Evolutionary conservation across 2,797 vertebrate species (phyloP), one percentile per base, ranked within the genome.

Genomic region (Ispidina picta): DNA sequence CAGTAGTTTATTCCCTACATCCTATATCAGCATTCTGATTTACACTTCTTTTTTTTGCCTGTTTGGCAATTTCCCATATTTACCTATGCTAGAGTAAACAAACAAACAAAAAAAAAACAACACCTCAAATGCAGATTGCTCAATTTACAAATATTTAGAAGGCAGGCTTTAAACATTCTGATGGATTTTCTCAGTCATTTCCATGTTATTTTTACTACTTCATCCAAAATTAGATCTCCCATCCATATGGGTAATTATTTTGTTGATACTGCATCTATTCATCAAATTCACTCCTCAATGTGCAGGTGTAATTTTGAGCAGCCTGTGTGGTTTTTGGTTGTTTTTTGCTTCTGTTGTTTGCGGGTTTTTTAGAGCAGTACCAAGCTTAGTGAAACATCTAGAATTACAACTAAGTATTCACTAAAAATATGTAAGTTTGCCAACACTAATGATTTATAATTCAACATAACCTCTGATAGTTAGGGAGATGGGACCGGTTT

Each of bases 241-340:
- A 16, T 48, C 19, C 12, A 15, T 6, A 49, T 5, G 19, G 55
- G 12, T 25, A 64, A 59, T 33, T 78, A 10, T 46, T 72, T 49
- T 23, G 3, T 41, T 70, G 37, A 55, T 59, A 29, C 3, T n/a
- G 21, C 13, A 41, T 69, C 35, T 81, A 35, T 41, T 55, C 28
- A 25, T 64, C 25, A 63, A 5, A 21, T 46, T 43, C 13, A 58
- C 49, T 44, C 39, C 28, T 71, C 10, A 54, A 26, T 5, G 3
- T 4, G 2, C 15, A 83, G 33, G 18, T 8, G 8, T 13, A 44
- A 51, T 13, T 82, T 41, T 43, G 10, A 83, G 23, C 39, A 52
- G 29, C 16, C 37, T 21, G 4, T 1, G 0, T 4, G 31, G 2
- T 64, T 5, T 52, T n/a, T 28, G 49, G 10, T 11, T 52, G 3